Evolutionary conservation across 2,888 invertebrate genomes (phyloP), one percentile per base, ranked within the genome.

Genomic region (Capitulum mitella): DNA sequence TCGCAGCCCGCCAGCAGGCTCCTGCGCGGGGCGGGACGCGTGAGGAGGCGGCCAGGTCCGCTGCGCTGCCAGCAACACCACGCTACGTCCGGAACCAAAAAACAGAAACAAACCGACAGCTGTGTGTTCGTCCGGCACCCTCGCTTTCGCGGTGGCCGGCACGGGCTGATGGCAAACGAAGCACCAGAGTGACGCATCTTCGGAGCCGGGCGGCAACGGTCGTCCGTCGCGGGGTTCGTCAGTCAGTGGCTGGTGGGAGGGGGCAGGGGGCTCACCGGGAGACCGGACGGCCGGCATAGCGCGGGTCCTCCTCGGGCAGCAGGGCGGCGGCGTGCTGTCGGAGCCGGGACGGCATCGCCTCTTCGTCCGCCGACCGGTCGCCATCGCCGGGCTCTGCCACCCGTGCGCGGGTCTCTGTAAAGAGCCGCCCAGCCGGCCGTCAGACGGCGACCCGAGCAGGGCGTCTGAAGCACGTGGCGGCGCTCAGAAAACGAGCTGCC

Each of bases 271-370:
- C 70, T 70, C 6, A 70, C 48, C 92, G 88, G 0, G 91, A 90
- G 1, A 88, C 86, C 82, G 91, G 90, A 85, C 90, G 89, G 0
- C 94, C 95, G 77, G 90, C 89, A 85, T 95, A 95, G 83, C 91
- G 91, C 80, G 88, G 88, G 85, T 92, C 93, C 32, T 90, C 86
- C 81, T 92, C 90, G 80, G 90, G 91, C 46, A 93, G 70, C 16
- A 70, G 70, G 22, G 70, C 34, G 70, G 70, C 70, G 22, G 70
- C 70, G 3, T 26, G 70, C 29, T 37, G 34, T 5, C 70, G 34
- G 6, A 70, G 70, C 37, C 29, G 70, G 26, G 70, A 70, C 8
- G 70, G 70, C 5, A 32, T 22, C 37, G 37, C 22, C 70, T 37
- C 70, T 1, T 37, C 37, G 22, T 26, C 70, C 16, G 12, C 34